Evolutionary conservation across 2,888 invertebrate genomes (phyloP).

Genomic region (Seladonia tumulorum): DNA sequence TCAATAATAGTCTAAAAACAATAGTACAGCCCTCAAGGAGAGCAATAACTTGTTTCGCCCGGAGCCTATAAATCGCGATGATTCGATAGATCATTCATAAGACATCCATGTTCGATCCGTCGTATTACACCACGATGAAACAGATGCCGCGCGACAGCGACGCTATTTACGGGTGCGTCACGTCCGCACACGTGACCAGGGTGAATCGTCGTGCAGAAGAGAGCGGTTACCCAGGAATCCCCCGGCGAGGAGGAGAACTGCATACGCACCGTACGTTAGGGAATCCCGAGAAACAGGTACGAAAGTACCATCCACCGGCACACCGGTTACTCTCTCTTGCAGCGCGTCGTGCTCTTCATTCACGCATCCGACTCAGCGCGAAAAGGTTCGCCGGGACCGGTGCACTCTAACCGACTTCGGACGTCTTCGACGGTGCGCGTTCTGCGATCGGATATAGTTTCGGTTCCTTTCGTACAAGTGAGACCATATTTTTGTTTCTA

Average conservation of each 20-base stretch:
- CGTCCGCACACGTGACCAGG: slow-evolving; percentile 33
- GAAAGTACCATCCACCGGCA: slow-evolving; percentile 46
- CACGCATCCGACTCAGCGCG: slow-evolving; percentile 50
- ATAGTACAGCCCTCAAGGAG: neutral
- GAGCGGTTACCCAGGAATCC: slow-evolving; percentile 33
- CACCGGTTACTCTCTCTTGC: slow-evolving; percentile 37
- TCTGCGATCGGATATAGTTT: slow-evolving; percentile 11
- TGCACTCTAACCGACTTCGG: slow-evolving; percentile 24
- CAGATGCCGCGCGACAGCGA: neutral
- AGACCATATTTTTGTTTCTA: slow-evolving; percentile 1
- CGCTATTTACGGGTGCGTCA: slow-evolving; percentile 21
- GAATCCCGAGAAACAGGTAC: slow-evolving; percentile 62
- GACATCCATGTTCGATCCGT: neutral
- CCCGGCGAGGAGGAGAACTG: slow-evolving; percentile 15
- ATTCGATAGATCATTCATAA: neutral
- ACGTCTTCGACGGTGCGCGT: slow-evolving; percentile 6
- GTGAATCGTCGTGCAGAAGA: slow-evolving; percentile 22
- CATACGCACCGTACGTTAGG: slow-evolving; percentile 20
- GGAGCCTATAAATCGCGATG: neutral
- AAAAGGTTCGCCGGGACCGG: slow-evolving; percentile 40
- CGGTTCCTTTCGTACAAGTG: neutral
- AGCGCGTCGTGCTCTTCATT: slow-evolving; percentile 45
- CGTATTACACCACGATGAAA: slow-evolving; percentile 4
- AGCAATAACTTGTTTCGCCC: neutral
- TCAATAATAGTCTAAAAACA: neutral